These are phyloP conservation scores for Antitype chi DNA, from an alignment of 2,888 invertebrate species.

Conservation along the genomic window DNA sequence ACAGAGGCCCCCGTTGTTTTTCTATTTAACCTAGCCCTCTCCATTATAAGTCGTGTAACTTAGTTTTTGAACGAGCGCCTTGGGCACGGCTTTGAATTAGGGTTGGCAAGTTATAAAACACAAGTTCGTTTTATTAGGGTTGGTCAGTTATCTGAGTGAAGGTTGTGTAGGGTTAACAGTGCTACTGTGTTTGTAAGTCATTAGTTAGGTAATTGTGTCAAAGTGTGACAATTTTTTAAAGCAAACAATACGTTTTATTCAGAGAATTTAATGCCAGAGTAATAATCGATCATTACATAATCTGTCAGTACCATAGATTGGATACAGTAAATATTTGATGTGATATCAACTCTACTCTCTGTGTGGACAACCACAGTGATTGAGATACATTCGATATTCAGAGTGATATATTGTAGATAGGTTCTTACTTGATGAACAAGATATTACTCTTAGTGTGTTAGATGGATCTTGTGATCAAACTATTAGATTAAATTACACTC, in stretches of 20 bases:
- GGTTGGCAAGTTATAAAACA: constrained; percentile 43
- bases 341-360: neutral
- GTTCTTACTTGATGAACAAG: neutral
- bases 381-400: neutral
- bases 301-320: too few relatives aligned
- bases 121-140: constrained; percentile 44
- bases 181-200: constrained; percentile 1
- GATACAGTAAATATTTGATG: neutral
- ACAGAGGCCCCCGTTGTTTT: constrained; percentile 48
- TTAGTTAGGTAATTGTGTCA: too few relatives aligned
- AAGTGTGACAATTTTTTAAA: neutral
- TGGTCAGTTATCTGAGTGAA: constrained; percentile 34
- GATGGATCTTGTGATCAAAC: neutral
- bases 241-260: neutral
- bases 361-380: neutral
- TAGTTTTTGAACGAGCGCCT: constrained; percentile 67
- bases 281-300: neutral
- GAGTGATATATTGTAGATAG: too few relatives aligned
- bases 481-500: neutral
- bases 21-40: constrained; percentile 64
- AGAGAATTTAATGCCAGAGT: neutral
- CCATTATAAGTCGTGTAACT: constrained; percentile 71
- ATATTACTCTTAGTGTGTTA: too few relatives aligned
- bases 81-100: constrained; percentile 59
- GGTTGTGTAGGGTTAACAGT: neutral